Conservation (phyloP, 2,797 vertebrate species). For the Adrianichthys oophorus region DNA sequence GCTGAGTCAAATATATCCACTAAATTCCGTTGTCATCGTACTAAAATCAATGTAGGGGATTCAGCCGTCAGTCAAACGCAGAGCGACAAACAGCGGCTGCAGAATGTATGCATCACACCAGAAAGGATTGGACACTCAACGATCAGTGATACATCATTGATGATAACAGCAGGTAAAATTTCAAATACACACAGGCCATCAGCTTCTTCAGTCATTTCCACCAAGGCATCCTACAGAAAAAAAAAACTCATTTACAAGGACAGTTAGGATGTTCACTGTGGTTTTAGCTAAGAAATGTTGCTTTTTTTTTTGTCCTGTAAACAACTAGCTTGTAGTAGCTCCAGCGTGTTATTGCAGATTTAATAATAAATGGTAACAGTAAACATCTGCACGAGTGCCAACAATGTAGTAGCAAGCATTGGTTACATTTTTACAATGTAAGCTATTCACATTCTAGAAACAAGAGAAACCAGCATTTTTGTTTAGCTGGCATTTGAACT, state of each 20-base stretch:
- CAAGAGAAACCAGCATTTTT: constrained; percentile 13
- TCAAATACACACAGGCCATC: constrained; percentile 55
- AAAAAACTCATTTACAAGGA: constrained; percentile 44
- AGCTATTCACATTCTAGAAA: constrained; percentile 15
- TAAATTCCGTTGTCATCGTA: no score
- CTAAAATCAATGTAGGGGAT: no score
- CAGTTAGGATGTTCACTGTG: constrained; percentile 16
- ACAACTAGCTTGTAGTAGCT: constrained; percentile 15
- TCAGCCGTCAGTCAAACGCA: constrained; percentile 1
- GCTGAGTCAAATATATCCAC: no score
- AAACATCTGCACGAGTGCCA: constrained; percentile 19
- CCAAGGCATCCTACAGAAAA: constrained; percentile 20
- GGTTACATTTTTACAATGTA: constrained; percentile 48
- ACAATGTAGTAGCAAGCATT: constrained; percentile 22
- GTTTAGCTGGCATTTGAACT: constrained; percentile 14
- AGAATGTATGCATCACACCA: constrained; percentile 63
- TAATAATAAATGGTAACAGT: constrained; percentile 42
- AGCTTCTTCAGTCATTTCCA: constrained; percentile 50
- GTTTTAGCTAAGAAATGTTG: no score
- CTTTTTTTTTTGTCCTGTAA: not conserved
- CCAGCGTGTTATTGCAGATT: constrained; percentile 12
- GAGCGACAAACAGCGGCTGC: constrained; percentile 22
- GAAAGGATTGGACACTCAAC: constrained; percentile 72
- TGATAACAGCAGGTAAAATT: constrained; percentile 58
- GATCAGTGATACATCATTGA: constrained; percentile 67